Percentiles rank a stretch among this genome's conserved stretches.
Evolutionary conservation across 2,888 invertebrate species (phyloP).

Genomic region (Acrobasis suavella): DNA sequence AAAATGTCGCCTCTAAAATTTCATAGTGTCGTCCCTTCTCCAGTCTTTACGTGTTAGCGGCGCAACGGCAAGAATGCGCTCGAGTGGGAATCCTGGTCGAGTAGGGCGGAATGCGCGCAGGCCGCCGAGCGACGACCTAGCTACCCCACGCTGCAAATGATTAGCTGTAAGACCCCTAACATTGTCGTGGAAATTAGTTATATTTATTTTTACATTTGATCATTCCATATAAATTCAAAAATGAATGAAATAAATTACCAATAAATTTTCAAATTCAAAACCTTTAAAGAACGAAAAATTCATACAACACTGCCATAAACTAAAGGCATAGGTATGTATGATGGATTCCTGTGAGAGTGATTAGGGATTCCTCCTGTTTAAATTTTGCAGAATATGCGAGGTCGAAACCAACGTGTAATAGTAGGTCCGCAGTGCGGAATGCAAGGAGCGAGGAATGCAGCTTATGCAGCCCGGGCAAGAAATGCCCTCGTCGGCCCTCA

Average conservation of each 20-base stretch:
- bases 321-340: no score
- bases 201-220: no score
- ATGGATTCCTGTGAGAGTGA: neutral
- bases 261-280: no score
- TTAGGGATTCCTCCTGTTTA: neutral
- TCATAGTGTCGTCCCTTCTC: constrained; percentile 31
- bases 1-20: constrained; percentile 24
- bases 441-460: constrained; percentile 67
- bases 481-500: constrained; percentile 47
- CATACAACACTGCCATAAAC: no score
- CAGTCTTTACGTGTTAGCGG: constrained; percentile 42
- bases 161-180: constrained; percentile 31
- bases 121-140: constrained; percentile 59
- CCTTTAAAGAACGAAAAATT: no score
- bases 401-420: constrained; percentile 39
- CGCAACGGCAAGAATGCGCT: constrained; percentile 62
- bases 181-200: neutral
- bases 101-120: constrained; percentile 47
- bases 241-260: no score
- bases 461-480: constrained; percentile 66
- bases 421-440: constrained; percentile 55
- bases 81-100: constrained; percentile 61
- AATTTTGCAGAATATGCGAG: constrained; percentile 17
- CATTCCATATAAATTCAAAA: no score
- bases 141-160: constrained; percentile 45